Evolutionary conservation across 2,888 invertebrate genomes (phyloP).

Genomic region (Megamerina dolium): DNA sequence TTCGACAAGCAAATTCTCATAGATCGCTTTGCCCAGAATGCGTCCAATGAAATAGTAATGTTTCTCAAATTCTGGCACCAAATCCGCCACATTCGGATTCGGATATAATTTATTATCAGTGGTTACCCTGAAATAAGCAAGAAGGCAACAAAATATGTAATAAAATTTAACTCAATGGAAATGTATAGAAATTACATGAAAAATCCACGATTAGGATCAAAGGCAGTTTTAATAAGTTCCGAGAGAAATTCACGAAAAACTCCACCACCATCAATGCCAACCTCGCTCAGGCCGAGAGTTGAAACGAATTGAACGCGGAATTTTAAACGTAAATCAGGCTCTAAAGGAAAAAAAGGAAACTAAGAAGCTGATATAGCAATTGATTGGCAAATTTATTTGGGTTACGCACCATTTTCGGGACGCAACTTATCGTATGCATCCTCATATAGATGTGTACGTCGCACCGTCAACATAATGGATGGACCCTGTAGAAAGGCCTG

Average conservation of each 20-base stretch:
- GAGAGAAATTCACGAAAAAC: constrained; percentile 92
- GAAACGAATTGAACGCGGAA: constrained; percentile 88
- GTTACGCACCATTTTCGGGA: constrained; percentile 71
- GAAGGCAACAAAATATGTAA: no score
- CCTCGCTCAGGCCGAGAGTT: constrained; percentile 85
- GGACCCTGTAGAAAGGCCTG: constrained; percentile 71
- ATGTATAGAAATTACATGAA: constrained; percentile 54
- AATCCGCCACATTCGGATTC: constrained; percentile 82
- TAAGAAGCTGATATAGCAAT: no score
- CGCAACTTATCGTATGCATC: constrained; percentile 94
- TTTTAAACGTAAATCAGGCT: constrained; percentile 77
- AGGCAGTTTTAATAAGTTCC: constrained; percentile 88
- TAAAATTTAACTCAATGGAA: not conserved
- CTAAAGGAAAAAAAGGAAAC: no score
- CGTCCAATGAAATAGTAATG: constrained; percentile 95
- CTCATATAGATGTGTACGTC: constrained; percentile 93
- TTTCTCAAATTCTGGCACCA: constrained; percentile 78
- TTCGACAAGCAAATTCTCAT: constrained; percentile 91
- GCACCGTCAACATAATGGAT: constrained; percentile 67
- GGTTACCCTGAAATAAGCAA: constrained; percentile 55
- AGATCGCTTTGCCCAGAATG: constrained; percentile 90
- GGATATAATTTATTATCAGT: constrained; percentile 92
- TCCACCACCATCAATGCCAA: constrained; percentile 96
- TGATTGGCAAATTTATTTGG: no score
- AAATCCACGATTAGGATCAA: constrained; percentile 94